These are phyloP conservation scores for Ophioninae sp. DNA, from an alignment of 2,888 invertebrate genomes.

Conservation along the genomic window DNA sequence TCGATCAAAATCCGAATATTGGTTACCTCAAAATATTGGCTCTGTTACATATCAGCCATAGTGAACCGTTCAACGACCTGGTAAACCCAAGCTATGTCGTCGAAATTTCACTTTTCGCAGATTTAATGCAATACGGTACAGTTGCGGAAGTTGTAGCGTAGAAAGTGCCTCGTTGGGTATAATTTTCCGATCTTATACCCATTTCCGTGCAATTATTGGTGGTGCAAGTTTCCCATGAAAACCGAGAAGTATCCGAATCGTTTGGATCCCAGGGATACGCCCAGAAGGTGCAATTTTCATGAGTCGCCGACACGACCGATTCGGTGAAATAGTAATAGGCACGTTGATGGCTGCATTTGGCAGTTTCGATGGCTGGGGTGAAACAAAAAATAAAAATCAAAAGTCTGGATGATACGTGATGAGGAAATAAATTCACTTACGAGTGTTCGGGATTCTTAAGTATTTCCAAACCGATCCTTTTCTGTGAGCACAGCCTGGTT, in stretches of 20 bases:
- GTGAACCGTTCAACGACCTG: too few relatives aligned
- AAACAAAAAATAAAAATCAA: not conserved
- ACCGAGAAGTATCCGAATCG: constrained; percentile 81
- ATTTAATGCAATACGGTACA: constrained; percentile 83
- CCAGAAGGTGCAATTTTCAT: constrained; percentile 83
- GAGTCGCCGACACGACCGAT: constrained; percentile 79
- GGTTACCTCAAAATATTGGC: too few relatives aligned
- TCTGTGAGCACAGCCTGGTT: constrained; percentile 84
- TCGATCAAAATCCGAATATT: too few relatives aligned
- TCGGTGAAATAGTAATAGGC: constrained; percentile 84
- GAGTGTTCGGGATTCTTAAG: constrained; percentile 77
- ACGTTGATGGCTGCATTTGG: constrained; percentile 85
- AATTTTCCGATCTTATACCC: constrained; percentile 82
- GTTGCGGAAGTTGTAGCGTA: constrained; percentile 82
- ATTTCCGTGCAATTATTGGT: constrained; percentile 82
- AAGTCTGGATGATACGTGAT: not conserved
- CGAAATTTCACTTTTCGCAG: not conserved
- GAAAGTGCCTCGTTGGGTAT: constrained; percentile 81
- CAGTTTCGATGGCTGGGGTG: constrained; percentile 81
- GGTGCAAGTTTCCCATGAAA: constrained; percentile 79
- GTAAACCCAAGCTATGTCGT: too few relatives aligned
- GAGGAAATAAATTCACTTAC: constrained; percentile 76
- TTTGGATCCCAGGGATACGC: constrained; percentile 83
- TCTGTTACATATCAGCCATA: too few relatives aligned
- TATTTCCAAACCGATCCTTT: constrained; percentile 75